Base-by-base conservation (phyloP, 2,797 vertebrate genomes). In the Scyliorhinus canicula region DNA sequence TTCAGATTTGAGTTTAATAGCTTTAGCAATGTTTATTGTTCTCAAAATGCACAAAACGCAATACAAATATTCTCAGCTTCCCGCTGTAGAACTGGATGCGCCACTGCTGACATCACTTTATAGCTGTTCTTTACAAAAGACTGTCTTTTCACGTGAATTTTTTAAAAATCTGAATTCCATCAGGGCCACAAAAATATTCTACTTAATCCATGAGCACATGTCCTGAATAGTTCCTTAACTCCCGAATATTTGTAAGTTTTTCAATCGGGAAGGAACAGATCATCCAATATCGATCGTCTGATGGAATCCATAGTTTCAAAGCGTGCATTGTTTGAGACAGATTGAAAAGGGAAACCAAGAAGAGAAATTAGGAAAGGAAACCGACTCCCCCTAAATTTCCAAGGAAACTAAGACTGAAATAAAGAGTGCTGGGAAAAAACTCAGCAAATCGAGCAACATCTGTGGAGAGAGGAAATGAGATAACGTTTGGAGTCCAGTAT, bases 81-180 rank as follows among this genome's bases (percentile, higher is more conserved):
- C 47, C 67, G 52, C 6, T 52, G 47, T 28, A 71, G 63, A 31
- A 52, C 67, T 71, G 93, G 9, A 52, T 69, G 16, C 14, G 2
- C 69, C 63, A 93, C 40, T 50, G 63, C 60, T 93, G 91, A 93
- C 63, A 93, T 40, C 65, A 93, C 4, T 7, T 31, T 93, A 47
- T 71, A 44, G 44, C 65, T 28, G 1, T 93, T 31, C 44, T 71
- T 71, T 52, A 31, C 19, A 35, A 35, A 71, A 93, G 65, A 47
- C 31, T 69, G 65, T 71, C 3, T 35, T 40, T 50, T 69, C 63
- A 69, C 35, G 28, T 52, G 65, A 71, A 50, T 71, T n/a, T n/a
- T n/a, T n/a, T 71, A 69, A 71, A 93, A 67, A 71, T 3, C 28
- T 93, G 93, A 71, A 93, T 50, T 50, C 63, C 47, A 93, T 93